Base-by-base conservation (phyloP, 2,888 invertebrate species). In the Calameuta idolon region DNA sequence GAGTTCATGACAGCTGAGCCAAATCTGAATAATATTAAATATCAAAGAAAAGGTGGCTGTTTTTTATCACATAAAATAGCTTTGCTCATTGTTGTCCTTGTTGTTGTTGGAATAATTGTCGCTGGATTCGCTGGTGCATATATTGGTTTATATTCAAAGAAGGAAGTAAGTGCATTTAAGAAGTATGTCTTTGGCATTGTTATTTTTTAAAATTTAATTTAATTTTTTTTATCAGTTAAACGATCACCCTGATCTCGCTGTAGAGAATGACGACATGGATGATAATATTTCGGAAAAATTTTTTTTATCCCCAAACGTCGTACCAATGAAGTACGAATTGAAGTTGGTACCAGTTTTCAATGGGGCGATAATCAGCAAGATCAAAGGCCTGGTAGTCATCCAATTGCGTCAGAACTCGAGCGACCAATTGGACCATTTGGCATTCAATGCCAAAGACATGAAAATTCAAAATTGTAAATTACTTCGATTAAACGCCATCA, bases 21-120 rank as follows among this genome's bases (percentile, higher is more conserved):
- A 23, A 93, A 93, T 40, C 89, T 92, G 73, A 93, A 93, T 81
- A 93, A 93, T 79, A 93, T 94, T 73, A 93, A 93, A 75, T 94
- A 94, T 87, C 93, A 93, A 80, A 92, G 94, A 82, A 93, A 92
- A 80, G 94, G 94, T 15, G 95, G 95, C 69, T 92, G 94, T 83
- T 95, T 94, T 86, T 92, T 95, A 34, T 92, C 93, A 9, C 93
- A 94, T 69, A 93, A 93, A 79, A 94, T 94, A 85, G 93, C 94
- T n/a, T 83, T 89, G 23, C 82, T 87, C 74, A 82, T 86, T 12
- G 78, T 88, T 33, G 83, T 85, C 15, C 81, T 87, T 4, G 77
- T 88, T 40, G 80, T 90, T 68, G 84, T 90, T 5, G 81, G 85
- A 0, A 73, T 89, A 9, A 80, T 89, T 9, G 87, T 86, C 11